Evolutionary conservation across 2,888 invertebrate species (phyloP).

Genomic region (Eupelmus urozonus): DNA sequence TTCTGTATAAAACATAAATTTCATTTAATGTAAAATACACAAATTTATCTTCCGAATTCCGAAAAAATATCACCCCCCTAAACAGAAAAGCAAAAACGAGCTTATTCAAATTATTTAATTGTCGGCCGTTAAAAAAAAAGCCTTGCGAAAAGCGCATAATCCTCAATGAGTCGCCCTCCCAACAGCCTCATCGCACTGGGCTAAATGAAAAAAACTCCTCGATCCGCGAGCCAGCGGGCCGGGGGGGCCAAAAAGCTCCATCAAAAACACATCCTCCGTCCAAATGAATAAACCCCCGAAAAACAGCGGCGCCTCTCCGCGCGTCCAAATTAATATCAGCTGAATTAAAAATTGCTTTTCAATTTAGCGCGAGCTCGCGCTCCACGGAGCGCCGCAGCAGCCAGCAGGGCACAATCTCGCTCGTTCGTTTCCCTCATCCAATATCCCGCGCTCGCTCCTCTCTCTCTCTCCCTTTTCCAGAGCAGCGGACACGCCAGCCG

Average conservation of each 20-base stretch:
- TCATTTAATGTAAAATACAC: no score
- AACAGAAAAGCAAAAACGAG: no score
- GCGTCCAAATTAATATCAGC: slow-evolving; percentile 42
- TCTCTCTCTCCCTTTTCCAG: slow-evolving; percentile 12
- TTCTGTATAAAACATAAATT: no score
- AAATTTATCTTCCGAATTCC: no score
- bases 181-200: background rate
- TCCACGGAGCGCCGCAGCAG: no score
- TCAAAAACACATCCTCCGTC: slow-evolving; percentile 1
- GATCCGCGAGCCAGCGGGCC: background rate
- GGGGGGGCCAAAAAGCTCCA: background rate
- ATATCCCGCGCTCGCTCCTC: slow-evolving; percentile 32
- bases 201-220: no score
- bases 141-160: background rate
- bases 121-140: no score
- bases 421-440: slow-evolving; percentile 35
- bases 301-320: background rate
- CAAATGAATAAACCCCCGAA: background rate
- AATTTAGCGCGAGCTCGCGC: slow-evolving; percentile 18
- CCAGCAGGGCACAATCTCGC: background rate
- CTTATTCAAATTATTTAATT: no score
- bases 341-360: slow-evolving; percentile 54
- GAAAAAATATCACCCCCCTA: no score
- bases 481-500: background rate
- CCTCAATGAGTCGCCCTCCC: background rate